Percentiles rank a stretch among this genome's conserved stretches.
These are phyloP conservation scores for Xylophagus ater DNA, from an alignment of 2,888 invertebrate species.

Conservation along the genomic window DNA sequence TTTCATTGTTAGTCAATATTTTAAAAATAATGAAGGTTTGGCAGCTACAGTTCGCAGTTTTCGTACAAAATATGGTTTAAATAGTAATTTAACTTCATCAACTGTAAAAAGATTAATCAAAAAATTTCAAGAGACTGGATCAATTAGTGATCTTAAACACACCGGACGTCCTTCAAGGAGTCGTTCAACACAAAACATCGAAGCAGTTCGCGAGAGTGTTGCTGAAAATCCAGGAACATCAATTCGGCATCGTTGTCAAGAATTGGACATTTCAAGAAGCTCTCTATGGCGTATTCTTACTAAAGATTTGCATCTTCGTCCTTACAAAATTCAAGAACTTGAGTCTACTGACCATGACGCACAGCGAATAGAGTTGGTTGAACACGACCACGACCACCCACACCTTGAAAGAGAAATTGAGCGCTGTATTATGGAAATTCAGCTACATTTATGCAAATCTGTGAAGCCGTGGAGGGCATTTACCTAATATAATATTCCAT, in stretches of 20 bases:
- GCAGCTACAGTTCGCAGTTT: no score
- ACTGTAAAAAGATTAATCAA: conserved; percentile 2
- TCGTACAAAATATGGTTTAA: no score
- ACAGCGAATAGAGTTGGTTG: conserved; percentile 9
- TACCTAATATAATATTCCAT: no score
- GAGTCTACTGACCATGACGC: conserved; percentile 5
- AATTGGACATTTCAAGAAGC: conserved; percentile 8
- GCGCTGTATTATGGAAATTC: no score
- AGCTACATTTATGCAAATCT: no score
- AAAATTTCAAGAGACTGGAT: conserved; percentile 16
- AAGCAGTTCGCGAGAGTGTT: conserved; percentile 23
- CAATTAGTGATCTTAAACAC: conserved; percentile 21
- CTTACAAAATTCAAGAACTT: conserved; percentile 3
- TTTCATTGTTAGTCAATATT: no score
- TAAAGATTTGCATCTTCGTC: conserved; percentile 2
- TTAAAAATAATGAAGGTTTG: no score
- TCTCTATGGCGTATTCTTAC: conserved; percentile 8
- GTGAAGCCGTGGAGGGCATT: no score
- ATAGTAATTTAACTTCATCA: conserved; percentile 4
- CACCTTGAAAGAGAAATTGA: no score
- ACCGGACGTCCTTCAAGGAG: conserved; percentile 18
- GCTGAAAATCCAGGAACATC: conserved; percentile 24
- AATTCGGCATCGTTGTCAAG: conserved; percentile 19
- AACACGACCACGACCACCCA: no score
- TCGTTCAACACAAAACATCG: conserved; percentile 20